These are phyloP conservation scores for Lochmaea capreae DNA, from an alignment of 2,888 invertebrate genomes.

Conservation along the genomic window DNA sequence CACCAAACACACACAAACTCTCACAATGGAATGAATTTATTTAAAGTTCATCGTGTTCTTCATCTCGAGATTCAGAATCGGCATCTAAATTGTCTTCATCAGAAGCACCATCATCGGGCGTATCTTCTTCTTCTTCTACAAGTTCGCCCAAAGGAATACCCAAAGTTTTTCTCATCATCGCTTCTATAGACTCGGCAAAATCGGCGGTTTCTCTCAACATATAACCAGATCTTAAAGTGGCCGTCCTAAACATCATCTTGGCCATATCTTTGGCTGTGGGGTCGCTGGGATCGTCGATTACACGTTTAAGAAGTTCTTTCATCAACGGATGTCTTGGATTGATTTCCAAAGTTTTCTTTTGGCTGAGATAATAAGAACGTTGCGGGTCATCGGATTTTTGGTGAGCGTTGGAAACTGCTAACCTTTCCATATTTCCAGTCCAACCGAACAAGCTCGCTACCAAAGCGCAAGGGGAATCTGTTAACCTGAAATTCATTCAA, in stretches of 20 bases:
- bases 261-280: slow-evolving; percentile 85
- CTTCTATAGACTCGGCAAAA: slow-evolving; percentile 92
- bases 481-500: slow-evolving; percentile 65
- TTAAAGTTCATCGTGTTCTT: slow-evolving; percentile 74
- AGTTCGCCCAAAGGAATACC: slow-evolving; percentile 82
- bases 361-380: slow-evolving; percentile 87
- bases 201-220: slow-evolving; percentile 86
- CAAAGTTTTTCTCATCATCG: slow-evolving; percentile 84
- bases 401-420: slow-evolving; percentile 95
- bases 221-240: slow-evolving; percentile 96
- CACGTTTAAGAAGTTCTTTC: slow-evolving; percentile 87
- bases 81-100: slow-evolving; percentile 62
- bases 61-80: slow-evolving; percentile 60
- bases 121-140: slow-evolving; percentile 66
- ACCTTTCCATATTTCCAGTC: slow-evolving; percentile 99
- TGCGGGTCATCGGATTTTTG: slow-evolving; percentile 95
- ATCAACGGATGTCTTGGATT: slow-evolving; percentile 98
- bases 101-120: slow-evolving; percentile 64
- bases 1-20: slow-evolving; percentile 39
- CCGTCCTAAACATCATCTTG: slow-evolving; percentile 89
- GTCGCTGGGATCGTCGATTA: slow-evolving; percentile 83
- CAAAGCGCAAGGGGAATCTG: slow-evolving; percentile 94
- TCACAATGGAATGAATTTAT: slow-evolving; percentile 38
- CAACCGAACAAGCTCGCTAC: slow-evolving; percentile 97
- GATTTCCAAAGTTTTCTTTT: slow-evolving; percentile 97